Percentiles rank a stretch among this genome's conserved stretches.
These are phyloP conservation scores for Tachycineta bicolor DNA, from an alignment of 2,113 vertebrate genomes.

Conservation along the genomic window DNA sequence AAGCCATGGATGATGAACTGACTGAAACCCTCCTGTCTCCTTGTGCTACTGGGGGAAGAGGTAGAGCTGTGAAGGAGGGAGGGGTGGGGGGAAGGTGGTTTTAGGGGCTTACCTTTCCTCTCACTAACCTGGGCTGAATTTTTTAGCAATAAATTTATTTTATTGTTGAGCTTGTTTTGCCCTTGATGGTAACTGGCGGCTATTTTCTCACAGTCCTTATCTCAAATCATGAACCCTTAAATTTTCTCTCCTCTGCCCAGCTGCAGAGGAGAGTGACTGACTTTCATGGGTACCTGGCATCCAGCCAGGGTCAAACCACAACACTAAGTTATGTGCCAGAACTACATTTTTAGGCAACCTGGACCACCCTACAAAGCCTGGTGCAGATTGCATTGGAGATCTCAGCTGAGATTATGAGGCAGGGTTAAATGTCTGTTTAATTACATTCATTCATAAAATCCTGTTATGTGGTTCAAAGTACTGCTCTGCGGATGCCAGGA, in stretches of 20 bases:
- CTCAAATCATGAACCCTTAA: neutral
- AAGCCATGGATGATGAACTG: neutral
- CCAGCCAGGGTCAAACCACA: neutral
- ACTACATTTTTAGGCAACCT: neutral
- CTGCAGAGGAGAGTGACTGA: neutral
- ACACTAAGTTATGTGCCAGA: neutral
- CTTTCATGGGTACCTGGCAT: neutral
- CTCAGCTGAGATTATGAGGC: neutral
- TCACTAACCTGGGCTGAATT: neutral
- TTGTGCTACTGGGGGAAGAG: neutral
- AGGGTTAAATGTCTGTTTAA: neutral
- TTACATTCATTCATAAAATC: neutral
- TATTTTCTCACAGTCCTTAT: neutral
- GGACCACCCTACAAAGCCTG: neutral
- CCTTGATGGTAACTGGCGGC: fast-evolving
- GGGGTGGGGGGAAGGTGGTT: neutral
- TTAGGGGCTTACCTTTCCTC: neutral
- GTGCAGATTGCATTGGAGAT: neutral
- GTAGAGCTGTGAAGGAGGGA: neutral
- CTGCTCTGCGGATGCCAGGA: neutral
- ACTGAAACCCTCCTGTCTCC: neutral
- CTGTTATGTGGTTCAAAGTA: conserved; percentile 2
- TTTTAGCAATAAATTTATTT: neutral
- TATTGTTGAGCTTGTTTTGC: neutral
- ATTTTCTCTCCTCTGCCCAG: neutral